Percentiles rank a stretch among this genome's conserved stretches.
Evolutionary conservation across 2,797 vertebrate genomes (phyloP).

Genomic region (Meda fulgida): DNA sequence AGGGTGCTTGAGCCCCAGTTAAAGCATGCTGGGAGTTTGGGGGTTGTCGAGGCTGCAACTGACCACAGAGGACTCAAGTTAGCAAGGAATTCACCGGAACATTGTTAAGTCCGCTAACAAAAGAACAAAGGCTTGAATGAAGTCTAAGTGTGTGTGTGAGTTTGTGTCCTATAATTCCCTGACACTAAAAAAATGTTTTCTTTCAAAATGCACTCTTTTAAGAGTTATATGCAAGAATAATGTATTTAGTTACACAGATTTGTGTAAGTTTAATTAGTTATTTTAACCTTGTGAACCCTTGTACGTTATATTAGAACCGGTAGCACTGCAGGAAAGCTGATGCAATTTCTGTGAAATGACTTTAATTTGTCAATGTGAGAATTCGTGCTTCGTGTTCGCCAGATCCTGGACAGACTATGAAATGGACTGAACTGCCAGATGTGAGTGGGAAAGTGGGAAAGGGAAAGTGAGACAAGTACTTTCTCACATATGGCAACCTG

Average conservation of each 20-base stretch:
- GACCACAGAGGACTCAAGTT: constrained; percentile 80
- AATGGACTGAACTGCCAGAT: constrained; percentile 71
- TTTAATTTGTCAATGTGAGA: constrained; percentile 80
- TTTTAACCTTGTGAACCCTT: constrained; percentile 32
- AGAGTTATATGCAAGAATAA: not conserved
- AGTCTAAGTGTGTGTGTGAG: constrained; percentile 46
- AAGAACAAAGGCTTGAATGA: constrained; percentile 81
- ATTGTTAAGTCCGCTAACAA: constrained; percentile 80
- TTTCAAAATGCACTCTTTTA: not conserved
- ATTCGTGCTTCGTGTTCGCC: constrained; percentile 67
- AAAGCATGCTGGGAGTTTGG: constrained; percentile 46
- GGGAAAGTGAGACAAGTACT: constrained; percentile 59
- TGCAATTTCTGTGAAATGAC: constrained; percentile 73
- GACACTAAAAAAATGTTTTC: constrained; percentile 50
- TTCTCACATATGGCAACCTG: constrained; percentile 51
- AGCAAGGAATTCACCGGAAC: constrained; percentile 84
- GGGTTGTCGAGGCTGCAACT: constrained; percentile 60
- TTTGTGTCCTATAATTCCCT: constrained; percentile 55
- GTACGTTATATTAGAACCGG: constrained; percentile 24
- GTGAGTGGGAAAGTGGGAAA: constrained; percentile 66
- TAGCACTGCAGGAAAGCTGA: constrained; percentile 65
- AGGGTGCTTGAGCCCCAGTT: constrained; percentile 52
- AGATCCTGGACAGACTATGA: constrained; percentile 68
- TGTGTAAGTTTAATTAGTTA: constrained; percentile 5
- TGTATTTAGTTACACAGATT: not conserved